Percentiles rank a stretch among this genome's conserved stretches.
phyloP scores from a whole-genome alignment of 2,113 vertebrate species.

The Galeopterus variegatus region DNA sequence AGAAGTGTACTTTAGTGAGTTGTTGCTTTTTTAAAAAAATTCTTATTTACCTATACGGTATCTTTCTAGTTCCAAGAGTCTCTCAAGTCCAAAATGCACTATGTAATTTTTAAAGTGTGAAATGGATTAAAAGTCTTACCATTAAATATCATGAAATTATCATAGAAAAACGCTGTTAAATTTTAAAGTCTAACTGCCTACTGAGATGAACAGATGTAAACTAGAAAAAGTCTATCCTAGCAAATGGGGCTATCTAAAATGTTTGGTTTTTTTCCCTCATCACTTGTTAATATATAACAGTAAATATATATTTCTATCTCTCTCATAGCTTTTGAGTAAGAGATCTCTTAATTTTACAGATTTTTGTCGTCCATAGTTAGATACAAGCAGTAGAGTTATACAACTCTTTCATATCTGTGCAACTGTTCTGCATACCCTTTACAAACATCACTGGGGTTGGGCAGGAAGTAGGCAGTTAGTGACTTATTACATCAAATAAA shows the following conservation, averaged over 20 bases:
- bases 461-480: background rate
- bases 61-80: background rate
- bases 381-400: background rate
- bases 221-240: background rate
- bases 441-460: background rate
- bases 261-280: background rate
- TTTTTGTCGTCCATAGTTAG: background rate
- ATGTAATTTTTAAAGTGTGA: background rate
- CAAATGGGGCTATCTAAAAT: background rate
- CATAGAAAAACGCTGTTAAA: background rate
- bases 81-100: background rate
- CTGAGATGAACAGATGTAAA: background rate
- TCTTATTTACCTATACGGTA: background rate
- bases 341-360: background rate
- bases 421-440: background rate
- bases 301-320: background rate
- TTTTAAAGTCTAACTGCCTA: background rate
- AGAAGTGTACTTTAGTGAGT: background rate
- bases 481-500: background rate
- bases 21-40: background rate
- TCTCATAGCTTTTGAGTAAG: background rate
- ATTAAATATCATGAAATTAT: background rate
- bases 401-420: background rate
- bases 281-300: background rate
- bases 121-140: background rate